Evolutionary conservation across 2,888 invertebrate genomes (phyloP), one percentile per base, ranked within the genome.

Genomic region (Drosophila anomalata): DNA sequence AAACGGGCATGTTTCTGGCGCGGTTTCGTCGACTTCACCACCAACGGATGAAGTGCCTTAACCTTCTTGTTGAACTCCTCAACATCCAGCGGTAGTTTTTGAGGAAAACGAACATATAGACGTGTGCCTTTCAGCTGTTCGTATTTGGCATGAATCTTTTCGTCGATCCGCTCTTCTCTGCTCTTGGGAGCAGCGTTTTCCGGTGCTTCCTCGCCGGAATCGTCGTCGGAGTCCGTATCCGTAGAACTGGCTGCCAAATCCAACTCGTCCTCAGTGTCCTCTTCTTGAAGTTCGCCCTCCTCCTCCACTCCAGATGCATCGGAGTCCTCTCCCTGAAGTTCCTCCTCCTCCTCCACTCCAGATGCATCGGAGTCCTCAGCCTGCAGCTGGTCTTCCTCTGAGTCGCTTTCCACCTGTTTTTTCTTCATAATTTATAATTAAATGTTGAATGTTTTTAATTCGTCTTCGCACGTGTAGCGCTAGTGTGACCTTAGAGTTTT

Each of bases 1-100:
- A 90, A 91, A 0, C 91, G 87, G 0, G 88, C 91, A 48, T 89
- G 78, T 29, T 85, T 89, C 24, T 91, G 91, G 0, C 91, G 88
- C 0, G 91, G 91, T 46, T 87, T 90, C 1, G 78, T 69, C 0
- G 79, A 83, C 6, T 74, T 84, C 0, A 76, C 44, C 14, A 90
- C 79, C 29, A 91, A 52, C 0, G 82, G 66, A 4, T 90, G 88
- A 0, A 91, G 55, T 0, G 79, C 29, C 44, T 86, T 89, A 0
- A 78, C 78, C 51, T 82, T 75, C 1, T 61, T 12, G 7, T 89
- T 68, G 20, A 91, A 89, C 7, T 89, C 89, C 3, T 71, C 51
- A 1, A 76, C 52, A 12, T 87, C 82, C 6, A 76, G 42, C 0
- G 91, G 90, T 1, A 90, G 42, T 55, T 89, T 91, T 1, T 82